These are phyloP conservation scores for Hemicrepidius hirtus DNA, from an alignment of 2,888 invertebrate species.

Conservation along the genomic window DNA sequence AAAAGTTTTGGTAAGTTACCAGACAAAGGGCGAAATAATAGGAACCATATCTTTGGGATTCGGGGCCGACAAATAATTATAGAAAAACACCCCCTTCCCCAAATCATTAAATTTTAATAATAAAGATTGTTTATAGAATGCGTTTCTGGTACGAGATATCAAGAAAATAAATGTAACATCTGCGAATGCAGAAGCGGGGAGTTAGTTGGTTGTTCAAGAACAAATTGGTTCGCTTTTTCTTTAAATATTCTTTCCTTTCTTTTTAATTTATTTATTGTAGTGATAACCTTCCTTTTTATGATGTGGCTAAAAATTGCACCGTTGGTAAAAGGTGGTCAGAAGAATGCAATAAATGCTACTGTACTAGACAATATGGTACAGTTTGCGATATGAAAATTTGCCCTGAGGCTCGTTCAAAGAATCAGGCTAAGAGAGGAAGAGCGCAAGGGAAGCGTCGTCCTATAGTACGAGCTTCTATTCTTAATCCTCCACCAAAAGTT, in stretches of 20 bases:
- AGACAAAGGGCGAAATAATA: too few relatives aligned
- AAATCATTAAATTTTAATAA: not conserved
- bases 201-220: not conserved
- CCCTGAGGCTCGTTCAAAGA: too few relatives aligned
- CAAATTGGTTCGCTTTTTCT: not conserved
- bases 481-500: too few relatives aligned
- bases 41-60: too few relatives aligned
- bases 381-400: not conserved
- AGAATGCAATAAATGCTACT: not conserved
- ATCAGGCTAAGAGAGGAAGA: too few relatives aligned
- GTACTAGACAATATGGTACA: not conserved
- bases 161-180: slow-evolving; percentile 1
- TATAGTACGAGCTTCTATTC: too few relatives aligned
- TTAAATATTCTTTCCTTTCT: too few relatives aligned
- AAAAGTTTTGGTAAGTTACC: too few relatives aligned
- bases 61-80: too few relatives aligned
- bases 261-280: not conserved
- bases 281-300: not conserved
- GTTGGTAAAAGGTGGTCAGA: not conserved
- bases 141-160: not conserved
- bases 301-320: not conserved
- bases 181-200: not conserved
- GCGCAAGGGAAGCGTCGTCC: too few relatives aligned
- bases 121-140: not conserved
- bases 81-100: not conserved